Base-by-base conservation (phyloP, 1,140 invertebrate genomes). In the Bombus superbus region DNA sequence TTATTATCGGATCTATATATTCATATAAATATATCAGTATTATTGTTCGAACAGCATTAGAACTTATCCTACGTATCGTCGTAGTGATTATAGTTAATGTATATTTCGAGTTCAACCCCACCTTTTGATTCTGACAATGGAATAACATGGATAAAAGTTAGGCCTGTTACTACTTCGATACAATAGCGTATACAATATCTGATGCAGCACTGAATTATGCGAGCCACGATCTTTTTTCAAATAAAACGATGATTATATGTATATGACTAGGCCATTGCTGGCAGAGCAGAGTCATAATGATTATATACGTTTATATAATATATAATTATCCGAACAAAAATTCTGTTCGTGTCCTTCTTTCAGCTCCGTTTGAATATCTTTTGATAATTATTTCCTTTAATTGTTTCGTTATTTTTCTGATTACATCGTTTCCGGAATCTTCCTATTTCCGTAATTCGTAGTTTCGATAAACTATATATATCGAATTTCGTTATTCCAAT, bases 31-130 rank as follows among this genome's bases (percentile, higher is more conserved):
- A 93, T 94, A 92, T 95, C 92, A 92, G 90, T 93, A 94, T 95
- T 95, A 95, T 95, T 95, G 95, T 95, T 95, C 95, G 94, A 95
- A 95, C 94, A 95, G 95, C 95, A 95, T 95, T 92, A 90, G 89
- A 94, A 91, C 94, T 95, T 95, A 95, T 92, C 92, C 93, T 95
- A 95, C 85, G 78, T 90, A 89, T 85, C 86, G 32, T 88, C 87
- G 71, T 91, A 91, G 66, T 88, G 81, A 83, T 86, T 89, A 86
- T 85, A 74, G 47, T 89, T 38, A 84, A 88, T 82, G 71, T 40
- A 85, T 87, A 89, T 73, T 22, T 90, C 82, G 40, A 89, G 79
- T 81, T 85, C 66, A 76, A 79, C 57, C n/a, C 59, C 81, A 38
- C 28, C 68, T 66, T 77, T 64, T 83, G 68, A 86, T 83, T 81